Evolutionary conservation across 2,113 vertebrate genomes (phyloP).

Genomic region (Esox niger): DNA sequence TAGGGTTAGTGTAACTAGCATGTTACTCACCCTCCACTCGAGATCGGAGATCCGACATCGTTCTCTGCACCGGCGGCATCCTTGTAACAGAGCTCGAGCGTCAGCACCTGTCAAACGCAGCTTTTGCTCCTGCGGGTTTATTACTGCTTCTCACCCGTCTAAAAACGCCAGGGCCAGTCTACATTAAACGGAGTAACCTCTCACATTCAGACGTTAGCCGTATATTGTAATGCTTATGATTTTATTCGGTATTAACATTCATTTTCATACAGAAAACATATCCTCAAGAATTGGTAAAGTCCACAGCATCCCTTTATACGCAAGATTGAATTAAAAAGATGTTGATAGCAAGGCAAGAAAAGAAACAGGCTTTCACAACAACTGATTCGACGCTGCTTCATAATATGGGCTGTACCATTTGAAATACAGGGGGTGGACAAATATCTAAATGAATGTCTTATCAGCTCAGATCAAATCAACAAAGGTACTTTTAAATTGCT

Average conservation of each 20-base stretch:
- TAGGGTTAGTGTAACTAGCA: too few relatives aligned
- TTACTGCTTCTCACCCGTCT: slow-evolving; percentile 39
- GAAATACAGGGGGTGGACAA: slow-evolving; percentile 27
- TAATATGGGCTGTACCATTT: slow-evolving; percentile 68
- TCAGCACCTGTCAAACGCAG: slow-evolving; percentile 75
- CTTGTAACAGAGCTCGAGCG: slow-evolving; percentile 43
- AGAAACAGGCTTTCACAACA: slow-evolving; percentile 41
- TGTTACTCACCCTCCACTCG: slow-evolving; percentile 83
- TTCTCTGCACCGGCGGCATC: slow-evolving; percentile 89
- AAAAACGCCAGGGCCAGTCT: slow-evolving; percentile 34
- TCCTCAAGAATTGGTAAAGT: slow-evolving; percentile 25
- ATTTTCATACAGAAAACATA: slow-evolving; percentile 30
- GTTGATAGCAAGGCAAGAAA: slow-evolving; percentile 21
- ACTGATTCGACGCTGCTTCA: slow-evolving; percentile 56
- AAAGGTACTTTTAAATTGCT: background rate
- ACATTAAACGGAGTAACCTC: slow-evolving; percentile 36
- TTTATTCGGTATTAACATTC: slow-evolving; percentile 27
- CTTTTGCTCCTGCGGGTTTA: slow-evolving; percentile 34
- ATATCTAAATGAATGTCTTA: background rate
- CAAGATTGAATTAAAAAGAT: slow-evolving; percentile 5
- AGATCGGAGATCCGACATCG: slow-evolving; percentile 87
- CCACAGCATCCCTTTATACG: slow-evolving; percentile 40
- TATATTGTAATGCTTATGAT: slow-evolving; percentile 12
- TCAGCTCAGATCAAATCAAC: background rate
- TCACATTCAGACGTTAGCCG: slow-evolving; percentile 33